Evolutionary conservation across 2,113 vertebrate genomes (phyloP).

Genomic region (cat (Felis catus)): DNA sequence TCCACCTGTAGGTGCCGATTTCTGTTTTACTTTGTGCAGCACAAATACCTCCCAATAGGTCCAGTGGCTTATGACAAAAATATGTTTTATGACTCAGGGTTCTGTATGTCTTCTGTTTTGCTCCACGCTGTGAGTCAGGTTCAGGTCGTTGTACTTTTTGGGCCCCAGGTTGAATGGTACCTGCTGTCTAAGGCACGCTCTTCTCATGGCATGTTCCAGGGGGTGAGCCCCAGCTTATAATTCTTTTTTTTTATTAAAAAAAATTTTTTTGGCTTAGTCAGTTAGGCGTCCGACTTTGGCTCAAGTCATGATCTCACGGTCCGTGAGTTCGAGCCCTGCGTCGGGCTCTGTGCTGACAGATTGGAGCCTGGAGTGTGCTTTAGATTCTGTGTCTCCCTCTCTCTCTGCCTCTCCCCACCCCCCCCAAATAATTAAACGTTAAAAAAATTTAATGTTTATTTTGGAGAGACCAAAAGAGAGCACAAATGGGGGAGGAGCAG

Average conservation of each 20-base stretch:
- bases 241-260: neutral
- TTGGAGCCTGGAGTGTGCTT: too few relatives aligned
- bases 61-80: neutral
- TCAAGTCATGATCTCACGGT: too few relatives aligned
- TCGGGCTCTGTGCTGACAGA: too few relatives aligned
- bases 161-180: neutral
- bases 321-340: too few relatives aligned
- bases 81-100: neutral
- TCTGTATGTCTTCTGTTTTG: neutral
- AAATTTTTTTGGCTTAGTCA: too few relatives aligned
- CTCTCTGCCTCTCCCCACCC: too few relatives aligned
- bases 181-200: accelerated
- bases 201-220: neutral
- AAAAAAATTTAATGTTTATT: too few relatives aligned
- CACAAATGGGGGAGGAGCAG: too few relatives aligned
- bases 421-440: too few relatives aligned
- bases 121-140: neutral
- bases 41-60: neutral
- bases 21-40: neutral
- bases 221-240: neutral
- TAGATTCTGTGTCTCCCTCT: too few relatives aligned
- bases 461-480: too few relatives aligned
- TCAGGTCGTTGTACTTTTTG: neutral
- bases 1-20: neutral
- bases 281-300: too few relatives aligned